Conservation (phyloP, 1,140 invertebrate species). For the Paraescarpia echinospica region DNA sequence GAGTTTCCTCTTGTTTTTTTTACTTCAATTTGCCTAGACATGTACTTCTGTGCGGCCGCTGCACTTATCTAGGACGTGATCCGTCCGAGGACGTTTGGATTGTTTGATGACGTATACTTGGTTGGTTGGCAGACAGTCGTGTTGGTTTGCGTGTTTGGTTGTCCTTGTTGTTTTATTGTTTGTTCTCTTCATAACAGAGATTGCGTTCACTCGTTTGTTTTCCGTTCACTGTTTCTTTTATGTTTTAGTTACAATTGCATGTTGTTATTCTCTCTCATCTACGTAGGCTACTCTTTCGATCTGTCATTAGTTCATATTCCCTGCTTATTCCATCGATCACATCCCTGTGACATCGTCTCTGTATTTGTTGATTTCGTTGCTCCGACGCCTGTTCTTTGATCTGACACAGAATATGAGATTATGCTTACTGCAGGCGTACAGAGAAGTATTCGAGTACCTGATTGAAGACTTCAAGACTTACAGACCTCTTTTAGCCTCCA, state of each 20-base stretch:
- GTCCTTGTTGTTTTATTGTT: neutral
- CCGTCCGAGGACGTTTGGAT: neutral
- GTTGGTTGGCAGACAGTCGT: neutral
- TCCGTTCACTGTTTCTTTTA: neutral
- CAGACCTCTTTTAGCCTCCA: slow-evolving; percentile 53
- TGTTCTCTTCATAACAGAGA: neutral
- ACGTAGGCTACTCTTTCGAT: too few species aligned
- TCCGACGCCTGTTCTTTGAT: neutral
- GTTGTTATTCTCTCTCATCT: too few species aligned
- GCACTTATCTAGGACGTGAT: neutral
- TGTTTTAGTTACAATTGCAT: too few species aligned
- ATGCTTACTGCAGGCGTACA: slow-evolving; percentile 48
- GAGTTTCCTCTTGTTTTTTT: too few species aligned
- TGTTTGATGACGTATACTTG: neutral
- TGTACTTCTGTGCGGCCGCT: too few species aligned
- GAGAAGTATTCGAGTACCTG: slow-evolving; percentile 60
- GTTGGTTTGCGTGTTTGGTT: neutral
- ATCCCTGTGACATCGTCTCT: neutral
- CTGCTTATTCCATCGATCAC: neutral
- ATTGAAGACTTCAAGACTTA: slow-evolving; percentile 60
- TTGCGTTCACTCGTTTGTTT: neutral
- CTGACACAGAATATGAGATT: neutral
- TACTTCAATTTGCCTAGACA: too few species aligned
- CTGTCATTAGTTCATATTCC: too few species aligned
- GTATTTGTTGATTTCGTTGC: neutral